These are phyloP conservation scores for Elephantulus edwardii DNA, from an alignment of 2,113 vertebrate species.

Conservation along the genomic window DNA sequence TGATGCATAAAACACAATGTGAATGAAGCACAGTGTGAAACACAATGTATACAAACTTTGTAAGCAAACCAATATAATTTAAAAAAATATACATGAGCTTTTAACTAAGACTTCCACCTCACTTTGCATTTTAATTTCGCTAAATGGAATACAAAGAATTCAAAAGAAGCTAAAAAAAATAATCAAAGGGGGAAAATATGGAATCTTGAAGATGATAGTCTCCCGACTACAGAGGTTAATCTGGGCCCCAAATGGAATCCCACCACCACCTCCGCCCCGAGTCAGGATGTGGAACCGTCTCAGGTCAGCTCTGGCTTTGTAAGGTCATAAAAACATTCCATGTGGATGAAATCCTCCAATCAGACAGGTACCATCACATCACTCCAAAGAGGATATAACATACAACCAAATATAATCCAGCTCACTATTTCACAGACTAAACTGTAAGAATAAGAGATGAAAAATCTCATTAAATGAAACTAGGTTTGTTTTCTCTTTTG, in stretches of 20 bases:
- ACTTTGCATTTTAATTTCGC: conserved; percentile 21
- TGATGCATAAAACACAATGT: too few species aligned
- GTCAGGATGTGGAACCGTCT: rapidly evolving
- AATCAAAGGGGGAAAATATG: conserved; percentile 56
- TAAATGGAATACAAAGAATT: conserved; percentile 2
- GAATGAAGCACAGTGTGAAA: too few species aligned
- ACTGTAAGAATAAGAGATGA: background rate
- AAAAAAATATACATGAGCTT: background rate
- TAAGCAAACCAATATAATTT: too few species aligned
- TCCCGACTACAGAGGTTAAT: background rate
- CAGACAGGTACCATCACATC: background rate
- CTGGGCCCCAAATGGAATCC: background rate
- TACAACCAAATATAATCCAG: background rate
- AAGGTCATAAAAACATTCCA: conserved; percentile 33
- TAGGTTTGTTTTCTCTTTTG: background rate
- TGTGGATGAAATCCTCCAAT: background rate
- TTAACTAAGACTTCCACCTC: background rate
- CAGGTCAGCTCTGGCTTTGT: conserved; percentile 26
- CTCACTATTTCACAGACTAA: background rate
- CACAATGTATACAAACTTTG: too few species aligned
- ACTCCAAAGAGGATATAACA: background rate
- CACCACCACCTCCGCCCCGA: background rate
- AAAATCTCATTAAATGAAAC: background rate
- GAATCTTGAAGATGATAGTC: conserved; percentile 21
- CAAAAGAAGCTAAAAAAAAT: background rate